Conservation (phyloP, 2,888 invertebrate species). For the Psylliodes chrysocephalus region DNA sequence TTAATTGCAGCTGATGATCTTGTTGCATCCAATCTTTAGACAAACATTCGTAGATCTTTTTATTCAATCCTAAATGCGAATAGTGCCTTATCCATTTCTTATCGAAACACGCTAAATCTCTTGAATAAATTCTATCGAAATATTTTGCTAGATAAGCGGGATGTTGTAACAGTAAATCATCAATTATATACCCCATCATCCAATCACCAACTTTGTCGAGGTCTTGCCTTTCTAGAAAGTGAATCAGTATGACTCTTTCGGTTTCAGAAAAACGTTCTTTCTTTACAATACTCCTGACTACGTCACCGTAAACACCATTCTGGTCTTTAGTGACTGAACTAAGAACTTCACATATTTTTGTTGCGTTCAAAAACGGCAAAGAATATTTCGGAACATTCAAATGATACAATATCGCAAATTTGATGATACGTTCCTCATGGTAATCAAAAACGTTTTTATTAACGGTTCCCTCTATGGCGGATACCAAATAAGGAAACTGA, state of each 20-base stretch:
- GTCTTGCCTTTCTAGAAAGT: not conserved
- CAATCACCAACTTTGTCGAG: not conserved
- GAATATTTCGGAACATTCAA: conserved; percentile 1
- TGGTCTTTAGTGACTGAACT: not conserved
- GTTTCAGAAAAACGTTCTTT: not conserved
- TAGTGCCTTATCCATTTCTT: not conserved
- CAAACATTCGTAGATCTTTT: not conserved
- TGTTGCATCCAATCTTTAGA: not conserved
- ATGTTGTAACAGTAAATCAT: not conserved
- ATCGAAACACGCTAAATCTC: not conserved
- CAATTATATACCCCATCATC: not conserved
- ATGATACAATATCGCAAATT: not conserved
- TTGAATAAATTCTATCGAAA: not conserved
- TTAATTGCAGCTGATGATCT: not conserved
- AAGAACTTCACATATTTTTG: not conserved
- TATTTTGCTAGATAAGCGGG: not conserved
- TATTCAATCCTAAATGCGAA: conserved; percentile 8
- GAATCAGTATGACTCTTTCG: not conserved
- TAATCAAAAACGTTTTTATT: conserved; percentile 2
- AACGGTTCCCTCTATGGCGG: not conserved
- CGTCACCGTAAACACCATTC: not conserved
- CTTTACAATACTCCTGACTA: not conserved
- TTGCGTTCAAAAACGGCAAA: conserved; percentile 7
- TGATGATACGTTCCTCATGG: not conserved
- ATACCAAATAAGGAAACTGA: conserved; percentile 18